Percentiles rank a stretch among this genome's conserved stretches.
Evolutionary conservation across 1,140 invertebrate species (phyloP).

Genomic region (Aphelenchoides besseyi): DNA sequence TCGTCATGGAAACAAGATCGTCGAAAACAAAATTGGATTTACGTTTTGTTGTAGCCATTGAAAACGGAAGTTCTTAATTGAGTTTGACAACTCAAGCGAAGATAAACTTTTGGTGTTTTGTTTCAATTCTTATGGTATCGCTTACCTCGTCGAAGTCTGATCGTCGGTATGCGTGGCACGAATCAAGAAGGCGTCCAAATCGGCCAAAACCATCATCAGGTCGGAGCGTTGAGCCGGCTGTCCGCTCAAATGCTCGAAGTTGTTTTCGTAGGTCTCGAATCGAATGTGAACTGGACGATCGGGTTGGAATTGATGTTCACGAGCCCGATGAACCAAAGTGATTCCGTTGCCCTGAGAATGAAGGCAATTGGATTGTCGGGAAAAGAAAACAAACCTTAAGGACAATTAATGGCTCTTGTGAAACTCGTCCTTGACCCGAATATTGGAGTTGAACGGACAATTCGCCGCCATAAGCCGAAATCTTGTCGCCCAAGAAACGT

Average conservation of each 20-base stretch:
- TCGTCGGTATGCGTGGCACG: constrained; percentile 78
- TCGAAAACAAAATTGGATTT: too few species aligned
- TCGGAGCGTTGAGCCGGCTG: constrained; percentile 77
- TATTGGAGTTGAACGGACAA: constrained; percentile 56
- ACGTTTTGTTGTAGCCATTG: too few species aligned
- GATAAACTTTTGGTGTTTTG: too few species aligned
- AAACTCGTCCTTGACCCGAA: constrained; percentile 40
- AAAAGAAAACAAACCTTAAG: constrained; percentile 39
- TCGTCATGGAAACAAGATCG: too few species aligned
- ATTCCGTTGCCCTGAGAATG: constrained; percentile 54
- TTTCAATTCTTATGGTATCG: too few species aligned
- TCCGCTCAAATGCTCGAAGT: constrained; percentile 79
- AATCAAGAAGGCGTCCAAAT: constrained; percentile 80
- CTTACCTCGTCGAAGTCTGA: constrained; percentile 59
- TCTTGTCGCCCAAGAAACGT: constrained; percentile 81
- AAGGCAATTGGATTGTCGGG: not conserved
- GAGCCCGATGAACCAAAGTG: constrained; percentile 55
- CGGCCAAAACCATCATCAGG: constrained; percentile 84
- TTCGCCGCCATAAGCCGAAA: constrained; percentile 60
- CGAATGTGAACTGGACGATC: constrained; percentile 50
- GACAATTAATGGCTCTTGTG: constrained; percentile 55
- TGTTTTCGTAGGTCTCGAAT: constrained; percentile 63
- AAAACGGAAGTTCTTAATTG: too few species aligned
- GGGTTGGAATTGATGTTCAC: constrained; percentile 43
- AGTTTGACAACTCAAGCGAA: too few species aligned